Conservation (phyloP, 1,140 invertebrate genomes). For the Zeugodacus cucurbitae region DNA sequence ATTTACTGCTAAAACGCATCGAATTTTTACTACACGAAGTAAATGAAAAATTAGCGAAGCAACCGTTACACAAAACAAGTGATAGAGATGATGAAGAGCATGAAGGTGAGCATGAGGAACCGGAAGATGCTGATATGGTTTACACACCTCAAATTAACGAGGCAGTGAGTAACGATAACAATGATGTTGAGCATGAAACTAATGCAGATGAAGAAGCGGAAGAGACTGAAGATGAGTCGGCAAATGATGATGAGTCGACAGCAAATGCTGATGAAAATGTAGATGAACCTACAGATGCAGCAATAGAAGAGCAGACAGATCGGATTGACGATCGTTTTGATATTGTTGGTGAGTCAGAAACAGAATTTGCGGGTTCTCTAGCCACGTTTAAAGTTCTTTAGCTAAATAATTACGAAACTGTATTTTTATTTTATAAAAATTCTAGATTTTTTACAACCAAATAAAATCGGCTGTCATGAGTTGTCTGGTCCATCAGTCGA, state of each 20-base stretch:
- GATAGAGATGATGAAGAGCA: not conserved
- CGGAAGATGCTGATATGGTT: not conserved
- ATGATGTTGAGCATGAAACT: not conserved
- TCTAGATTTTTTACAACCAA: conserved; percentile 40
- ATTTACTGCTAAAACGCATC: conserved; percentile 48
- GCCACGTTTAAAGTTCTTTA: no score
- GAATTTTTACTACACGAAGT: conserved; percentile 44
- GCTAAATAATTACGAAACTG: no score
- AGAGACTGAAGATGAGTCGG: not conserved
- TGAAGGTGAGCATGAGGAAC: not conserved
- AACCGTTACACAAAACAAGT: not conserved
- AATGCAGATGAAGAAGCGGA: not conserved
- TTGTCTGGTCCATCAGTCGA: conserved; percentile 43
- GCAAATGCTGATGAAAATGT: not conserved
- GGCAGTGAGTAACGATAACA: not conserved
- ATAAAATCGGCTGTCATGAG: conserved; percentile 45
- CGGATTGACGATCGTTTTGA: conserved; percentile 8
- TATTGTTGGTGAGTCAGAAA: conserved; percentile 27
- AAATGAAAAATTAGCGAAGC: conserved; percentile 32
- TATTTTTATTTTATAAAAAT: not conserved
- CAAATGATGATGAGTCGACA: not conserved
- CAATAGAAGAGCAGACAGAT: not conserved
- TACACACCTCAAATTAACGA: not conserved
- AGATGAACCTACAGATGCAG: not conserved
- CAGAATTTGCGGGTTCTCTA: no score